phyloP scores from a whole-genome alignment of 2,888 invertebrate genomes.

The Sinhomidia bicolor region DNA sequence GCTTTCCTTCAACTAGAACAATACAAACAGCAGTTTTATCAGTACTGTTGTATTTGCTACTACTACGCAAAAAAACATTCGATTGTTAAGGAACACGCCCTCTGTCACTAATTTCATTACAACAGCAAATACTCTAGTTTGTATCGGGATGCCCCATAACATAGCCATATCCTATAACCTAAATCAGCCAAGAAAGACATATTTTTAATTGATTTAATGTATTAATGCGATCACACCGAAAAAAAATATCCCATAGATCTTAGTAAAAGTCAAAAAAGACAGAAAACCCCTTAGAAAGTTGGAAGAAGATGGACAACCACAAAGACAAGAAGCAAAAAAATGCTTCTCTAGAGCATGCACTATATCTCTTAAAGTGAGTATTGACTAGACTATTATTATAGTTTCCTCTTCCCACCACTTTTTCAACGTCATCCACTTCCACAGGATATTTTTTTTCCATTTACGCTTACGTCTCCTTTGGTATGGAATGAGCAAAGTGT shows the following conservation, averaged over 20 bases:
- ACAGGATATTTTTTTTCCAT: conserved; percentile 17
- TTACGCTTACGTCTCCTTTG: background rate
- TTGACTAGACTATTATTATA: background rate
- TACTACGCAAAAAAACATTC: background rate
- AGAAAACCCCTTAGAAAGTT: background rate
- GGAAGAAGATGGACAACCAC: conserved; percentile 23
- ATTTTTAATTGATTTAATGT: conserved; percentile 27
- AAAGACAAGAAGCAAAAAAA: background rate
- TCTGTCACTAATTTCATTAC: background rate
- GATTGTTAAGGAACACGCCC: conserved; percentile 18
- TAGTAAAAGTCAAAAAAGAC: conserved; percentile 29
- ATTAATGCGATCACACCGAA: conserved; percentile 5
- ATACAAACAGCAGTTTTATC: conserved; percentile 14
- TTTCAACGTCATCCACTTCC: background rate
- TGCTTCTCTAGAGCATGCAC: background rate
- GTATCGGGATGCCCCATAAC: background rate
- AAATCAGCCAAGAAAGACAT: too few species aligned
- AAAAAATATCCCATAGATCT: conserved; percentile 3
- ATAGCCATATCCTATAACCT: background rate
- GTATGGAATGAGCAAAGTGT: background rate
- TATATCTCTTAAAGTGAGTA: too few species aligned
- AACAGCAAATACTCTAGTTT: background rate
- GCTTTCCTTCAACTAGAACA: conserved; percentile 27
- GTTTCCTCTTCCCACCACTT: too few species aligned
- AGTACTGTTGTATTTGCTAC: background rate